Percentiles rank a stretch among this genome's conserved stretches.
Evolutionary conservation across 2,797 vertebrate species (phyloP).

Genomic region (Halcyon badia): DNA sequence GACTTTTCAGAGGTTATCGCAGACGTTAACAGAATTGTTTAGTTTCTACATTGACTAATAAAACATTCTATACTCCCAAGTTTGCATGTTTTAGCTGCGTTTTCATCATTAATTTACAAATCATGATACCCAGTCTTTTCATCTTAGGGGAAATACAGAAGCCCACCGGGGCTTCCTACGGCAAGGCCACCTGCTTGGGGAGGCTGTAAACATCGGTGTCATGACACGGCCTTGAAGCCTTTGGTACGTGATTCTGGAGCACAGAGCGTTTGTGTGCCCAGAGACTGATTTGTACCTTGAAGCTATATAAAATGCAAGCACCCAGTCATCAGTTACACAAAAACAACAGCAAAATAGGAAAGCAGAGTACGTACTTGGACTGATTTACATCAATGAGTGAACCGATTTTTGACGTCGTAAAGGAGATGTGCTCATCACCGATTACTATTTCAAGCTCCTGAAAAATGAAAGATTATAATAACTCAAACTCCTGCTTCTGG

Average conservation of each 20-base stretch:
- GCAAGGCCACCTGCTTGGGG: accelerated
- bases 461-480: not conserved
- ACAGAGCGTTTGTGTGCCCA: not conserved
- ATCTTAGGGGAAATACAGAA: not conserved
- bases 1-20: not conserved
- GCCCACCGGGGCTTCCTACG: not conserved
- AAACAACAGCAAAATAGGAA: not conserved
- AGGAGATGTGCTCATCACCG: conserved; percentile 98
- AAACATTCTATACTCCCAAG: not conserved
- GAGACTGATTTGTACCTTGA: not conserved
- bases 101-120: not conserved
- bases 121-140: not conserved
- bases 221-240: not conserved
- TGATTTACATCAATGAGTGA: conserved; percentile 99
- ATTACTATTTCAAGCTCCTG: conserved; percentile 99
- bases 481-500: not conserved
- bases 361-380: conserved; percentile 90
- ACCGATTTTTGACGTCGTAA: conserved; percentile 99
- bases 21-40: not conserved
- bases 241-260: accelerated
- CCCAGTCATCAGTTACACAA: not conserved
- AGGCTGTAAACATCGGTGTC: accelerated
- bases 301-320: not conserved
- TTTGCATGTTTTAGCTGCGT: accelerated
- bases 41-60: not conserved